Evolutionary conservation across 1,140 invertebrate genomes (phyloP).

Genomic region (Pachypeltis micranthus): DNA sequence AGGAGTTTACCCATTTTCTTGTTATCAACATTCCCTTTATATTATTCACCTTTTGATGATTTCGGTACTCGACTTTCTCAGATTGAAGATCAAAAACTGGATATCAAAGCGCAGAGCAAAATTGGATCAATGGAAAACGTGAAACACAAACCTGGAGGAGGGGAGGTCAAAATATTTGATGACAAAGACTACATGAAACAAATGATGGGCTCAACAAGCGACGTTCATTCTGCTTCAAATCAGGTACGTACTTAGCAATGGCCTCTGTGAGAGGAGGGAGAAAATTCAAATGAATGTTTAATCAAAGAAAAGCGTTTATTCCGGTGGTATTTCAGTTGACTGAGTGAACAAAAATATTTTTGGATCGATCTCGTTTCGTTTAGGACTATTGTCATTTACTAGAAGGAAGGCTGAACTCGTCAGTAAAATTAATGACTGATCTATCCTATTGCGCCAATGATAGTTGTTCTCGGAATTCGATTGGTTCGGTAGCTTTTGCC

Average conservation of each 20-base stretch:
- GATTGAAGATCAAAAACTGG: constrained; percentile 79
- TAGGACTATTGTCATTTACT: no score
- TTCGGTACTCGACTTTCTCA: constrained; percentile 43
- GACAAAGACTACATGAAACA: constrained; percentile 88
- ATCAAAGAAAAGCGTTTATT: no score
- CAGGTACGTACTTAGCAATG: background rate
- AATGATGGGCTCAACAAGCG: constrained; percentile 31
- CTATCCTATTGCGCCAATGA: background rate
- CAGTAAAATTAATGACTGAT: no score
- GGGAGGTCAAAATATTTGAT: constrained; percentile 86
- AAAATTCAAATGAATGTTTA: no score
- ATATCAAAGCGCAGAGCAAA: constrained; percentile 74
- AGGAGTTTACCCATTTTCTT: background rate
- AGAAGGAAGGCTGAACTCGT: no score
- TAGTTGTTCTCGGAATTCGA: no score
- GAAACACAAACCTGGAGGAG: constrained; percentile 85
- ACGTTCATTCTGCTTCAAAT: constrained; percentile 1
- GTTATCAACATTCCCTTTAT: no score
- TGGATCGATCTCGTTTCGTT: no score
- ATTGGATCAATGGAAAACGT: constrained; percentile 87
- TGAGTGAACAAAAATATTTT: no score
- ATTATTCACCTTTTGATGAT: constrained; percentile 25
- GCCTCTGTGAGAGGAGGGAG: background rate
- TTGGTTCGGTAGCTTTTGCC: no score
- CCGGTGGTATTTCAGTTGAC: no score